phyloP scores from a whole-genome alignment of 2,797 vertebrate species.

The Helarctos malayanus region DNA sequence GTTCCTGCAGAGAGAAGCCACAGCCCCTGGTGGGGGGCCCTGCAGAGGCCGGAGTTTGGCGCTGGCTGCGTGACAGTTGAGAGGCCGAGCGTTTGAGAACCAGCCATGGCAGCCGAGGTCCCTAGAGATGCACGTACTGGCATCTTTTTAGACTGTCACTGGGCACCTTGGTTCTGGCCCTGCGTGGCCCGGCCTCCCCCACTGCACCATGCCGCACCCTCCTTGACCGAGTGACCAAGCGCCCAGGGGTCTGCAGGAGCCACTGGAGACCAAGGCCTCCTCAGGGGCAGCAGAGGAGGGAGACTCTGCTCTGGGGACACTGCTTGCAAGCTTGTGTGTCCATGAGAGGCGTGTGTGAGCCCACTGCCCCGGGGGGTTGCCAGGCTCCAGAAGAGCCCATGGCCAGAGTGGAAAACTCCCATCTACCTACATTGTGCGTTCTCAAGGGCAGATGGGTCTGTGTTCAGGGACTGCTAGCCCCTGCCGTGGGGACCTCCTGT shows the following conservation, averaged over 20 bases:
- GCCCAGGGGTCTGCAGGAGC: rapidly evolving
- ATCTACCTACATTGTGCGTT: rapidly evolving
- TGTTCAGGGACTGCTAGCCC: not conserved
- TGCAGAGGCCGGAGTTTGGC: not conserved
- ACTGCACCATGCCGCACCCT: rapidly evolving
- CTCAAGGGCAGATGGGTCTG: not conserved
- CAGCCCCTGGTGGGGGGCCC: not conserved
- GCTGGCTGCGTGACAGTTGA: rapidly evolving
- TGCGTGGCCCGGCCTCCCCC: rapidly evolving
- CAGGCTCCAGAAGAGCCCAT: too few relatives aligned
- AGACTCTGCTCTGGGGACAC: not conserved
- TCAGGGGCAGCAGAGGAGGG: not conserved
- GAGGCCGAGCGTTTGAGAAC: not conserved
- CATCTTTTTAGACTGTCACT: not conserved
- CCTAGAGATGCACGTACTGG: rapidly evolving
- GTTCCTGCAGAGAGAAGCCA: not conserved
- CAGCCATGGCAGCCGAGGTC: not conserved
- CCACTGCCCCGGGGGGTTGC: too few relatives aligned
- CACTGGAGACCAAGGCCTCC: not conserved
- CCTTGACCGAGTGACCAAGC: not conserved
- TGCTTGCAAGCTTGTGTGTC: rapidly evolving
- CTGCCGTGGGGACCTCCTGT: not conserved
- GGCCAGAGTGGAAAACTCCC: not conserved
- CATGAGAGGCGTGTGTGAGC: not conserved
- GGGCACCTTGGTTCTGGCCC: not conserved